Conservation (phyloP, 2,113 vertebrate species). For the Neomonachus schauinslandi region DNA sequence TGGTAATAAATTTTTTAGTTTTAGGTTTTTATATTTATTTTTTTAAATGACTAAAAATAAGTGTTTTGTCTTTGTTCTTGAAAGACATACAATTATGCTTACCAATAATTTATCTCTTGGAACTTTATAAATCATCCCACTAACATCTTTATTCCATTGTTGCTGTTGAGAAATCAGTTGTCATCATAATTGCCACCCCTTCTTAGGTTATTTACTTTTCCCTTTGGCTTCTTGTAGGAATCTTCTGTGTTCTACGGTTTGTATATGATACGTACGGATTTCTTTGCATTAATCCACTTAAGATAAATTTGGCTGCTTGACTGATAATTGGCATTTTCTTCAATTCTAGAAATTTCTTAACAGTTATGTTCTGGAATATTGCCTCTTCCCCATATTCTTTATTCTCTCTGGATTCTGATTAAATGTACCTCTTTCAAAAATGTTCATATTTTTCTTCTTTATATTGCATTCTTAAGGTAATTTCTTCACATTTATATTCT, state of each 20-base stretch:
- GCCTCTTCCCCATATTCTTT: not conserved
- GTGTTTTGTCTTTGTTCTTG: conserved; percentile 47
- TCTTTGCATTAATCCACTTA: not conserved
- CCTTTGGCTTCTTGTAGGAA: not conserved
- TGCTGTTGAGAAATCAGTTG: conserved; percentile 13
- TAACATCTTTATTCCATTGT: not conserved
- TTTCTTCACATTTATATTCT: not conserved
- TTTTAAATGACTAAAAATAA: not conserved
- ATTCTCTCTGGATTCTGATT: not conserved
- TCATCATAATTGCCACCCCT: not conserved
- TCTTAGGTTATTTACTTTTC: not conserved
- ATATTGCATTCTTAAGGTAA: not conserved
- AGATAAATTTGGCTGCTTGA: not conserved
- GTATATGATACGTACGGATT: not conserved
- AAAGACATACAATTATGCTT: not conserved
- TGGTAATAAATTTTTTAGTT: conserved; percentile 1
- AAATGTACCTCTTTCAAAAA: not conserved
- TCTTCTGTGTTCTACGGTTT: not conserved
- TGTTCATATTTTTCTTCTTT: not conserved
- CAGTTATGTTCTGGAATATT: not conserved
- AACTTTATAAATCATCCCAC: not conserved
- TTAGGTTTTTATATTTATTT: conserved; percentile 22
- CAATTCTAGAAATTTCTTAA: not conserved
- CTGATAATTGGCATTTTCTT: not conserved
- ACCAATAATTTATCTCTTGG: not conserved